A percentile compares a stretch with the other conserved stretches of the same genome.
Conservation (phyloP, 2,888 invertebrate species). For the Ditylenchus weischeri region DNA sequence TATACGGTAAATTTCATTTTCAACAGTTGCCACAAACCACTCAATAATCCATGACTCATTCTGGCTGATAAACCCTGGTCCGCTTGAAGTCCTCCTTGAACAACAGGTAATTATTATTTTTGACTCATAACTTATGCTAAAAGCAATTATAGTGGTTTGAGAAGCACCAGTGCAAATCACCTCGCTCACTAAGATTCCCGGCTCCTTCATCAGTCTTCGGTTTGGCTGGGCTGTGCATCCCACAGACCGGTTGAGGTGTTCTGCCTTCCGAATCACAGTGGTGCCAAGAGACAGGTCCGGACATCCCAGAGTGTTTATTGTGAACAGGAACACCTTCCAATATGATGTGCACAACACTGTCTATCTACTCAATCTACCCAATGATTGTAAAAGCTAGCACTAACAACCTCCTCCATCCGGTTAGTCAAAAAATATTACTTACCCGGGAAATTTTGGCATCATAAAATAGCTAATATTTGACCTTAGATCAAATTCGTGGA, state of each 20-base stretch:
- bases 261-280: slow-evolving; percentile 52
- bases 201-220: slow-evolving; percentile 45
- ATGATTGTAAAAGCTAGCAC: slow-evolving; percentile 50
- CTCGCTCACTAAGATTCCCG: slow-evolving; percentile 47
- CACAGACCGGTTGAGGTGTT: slow-evolving; percentile 50
- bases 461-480: too few species aligned
- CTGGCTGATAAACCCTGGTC: slow-evolving; percentile 47
- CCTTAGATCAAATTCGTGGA: too few species aligned
- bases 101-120: slow-evolving; percentile 5
- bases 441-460: too few species aligned
- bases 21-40: slow-evolving; percentile 54
- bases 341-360: slow-evolving; percentile 56
- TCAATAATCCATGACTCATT: slow-evolving; percentile 49
- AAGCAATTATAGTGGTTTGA: not conserved
- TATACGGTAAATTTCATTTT: too few species aligned
- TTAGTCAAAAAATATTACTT: slow-evolving; percentile 10
- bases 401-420: slow-evolving; percentile 2
- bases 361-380: too few species aligned
- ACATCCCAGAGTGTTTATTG: slow-evolving; percentile 51
- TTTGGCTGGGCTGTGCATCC: slow-evolving; percentile 53
- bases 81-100: slow-evolving; percentile 41
- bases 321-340: slow-evolving; percentile 55
- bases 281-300: slow-evolving; percentile 48
- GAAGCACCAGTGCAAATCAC: slow-evolving; percentile 48
- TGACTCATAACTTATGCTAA: too few species aligned